Percentiles rank a stretch among this genome's conserved stretches.
phyloP scores from a whole-genome alignment of 2,888 invertebrate genomes.

The Ernsta delagoae region DNA sequence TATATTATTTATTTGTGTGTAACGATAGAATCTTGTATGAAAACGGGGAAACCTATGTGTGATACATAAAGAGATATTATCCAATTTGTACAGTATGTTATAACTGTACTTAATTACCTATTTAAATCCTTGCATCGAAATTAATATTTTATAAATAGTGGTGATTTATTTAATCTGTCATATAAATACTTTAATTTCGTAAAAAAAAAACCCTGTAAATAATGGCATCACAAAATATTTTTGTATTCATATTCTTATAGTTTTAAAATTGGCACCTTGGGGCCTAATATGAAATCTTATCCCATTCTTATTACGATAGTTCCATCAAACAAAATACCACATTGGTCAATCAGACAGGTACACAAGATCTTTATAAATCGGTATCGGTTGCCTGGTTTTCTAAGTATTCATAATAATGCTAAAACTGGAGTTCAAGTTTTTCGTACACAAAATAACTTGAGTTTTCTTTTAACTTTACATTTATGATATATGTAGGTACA shows the following conservation, averaged over 20 bases:
- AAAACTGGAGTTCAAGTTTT: too few species aligned
- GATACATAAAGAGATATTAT: conserved; percentile 20
- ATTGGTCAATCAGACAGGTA: too few species aligned
- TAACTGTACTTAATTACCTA: conserved; percentile 34
- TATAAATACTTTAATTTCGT: neutral
- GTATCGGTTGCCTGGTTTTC: too few species aligned
- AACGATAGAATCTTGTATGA: too few species aligned
- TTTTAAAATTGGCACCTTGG: neutral
- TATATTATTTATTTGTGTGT: conserved; percentile 16
- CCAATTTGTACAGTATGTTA: conserved; percentile 27
- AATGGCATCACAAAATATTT: neutral
- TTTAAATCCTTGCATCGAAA: neutral
- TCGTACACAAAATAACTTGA: too few species aligned
- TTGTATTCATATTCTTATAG: neutral
- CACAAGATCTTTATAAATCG: too few species aligned
- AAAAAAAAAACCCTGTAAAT: neutral
- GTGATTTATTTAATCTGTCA: neutral
- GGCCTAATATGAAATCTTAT: neutral
- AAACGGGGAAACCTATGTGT: conserved; percentile 23
- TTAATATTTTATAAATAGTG: neutral
- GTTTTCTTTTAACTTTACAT: too few species aligned
- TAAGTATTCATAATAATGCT: too few species aligned
- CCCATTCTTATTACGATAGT: too few species aligned
- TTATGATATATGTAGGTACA: too few species aligned
- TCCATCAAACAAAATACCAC: too few species aligned